Conservation (phyloP, 1,140 invertebrate species). For the Micrasema longulum region DNA sequence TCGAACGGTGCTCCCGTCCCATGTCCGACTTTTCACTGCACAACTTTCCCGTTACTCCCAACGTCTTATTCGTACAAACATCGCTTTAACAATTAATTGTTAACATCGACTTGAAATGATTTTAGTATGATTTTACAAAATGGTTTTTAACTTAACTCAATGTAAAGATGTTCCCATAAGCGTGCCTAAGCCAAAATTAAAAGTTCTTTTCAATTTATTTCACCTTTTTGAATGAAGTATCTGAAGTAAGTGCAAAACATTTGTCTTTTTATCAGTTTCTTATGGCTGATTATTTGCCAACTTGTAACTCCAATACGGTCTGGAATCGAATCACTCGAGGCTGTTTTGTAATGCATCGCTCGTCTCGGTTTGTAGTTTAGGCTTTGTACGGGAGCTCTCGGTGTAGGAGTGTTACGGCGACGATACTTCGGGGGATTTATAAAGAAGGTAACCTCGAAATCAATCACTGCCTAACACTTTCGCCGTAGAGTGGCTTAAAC, state of each 20-base stretch:
- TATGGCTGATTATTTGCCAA: too few species aligned
- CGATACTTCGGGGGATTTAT: conserved; percentile 11
- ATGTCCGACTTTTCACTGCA: neutral
- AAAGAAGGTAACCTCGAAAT: conserved; percentile 34
- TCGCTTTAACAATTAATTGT: too few species aligned
- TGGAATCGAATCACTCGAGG: too few species aligned
- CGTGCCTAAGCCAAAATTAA: conserved; percentile 26
- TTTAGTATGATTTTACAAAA: conserved; percentile 11
- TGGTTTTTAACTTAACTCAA: conserved; percentile 12
- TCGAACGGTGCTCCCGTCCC: too few species aligned
- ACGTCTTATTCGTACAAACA: conserved; percentile 32
- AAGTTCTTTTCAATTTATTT: too few species aligned
- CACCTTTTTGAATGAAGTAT: too few species aligned
- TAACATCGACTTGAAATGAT: conserved; percentile 13
- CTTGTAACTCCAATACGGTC: too few species aligned
- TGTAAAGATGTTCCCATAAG: conserved; percentile 17
- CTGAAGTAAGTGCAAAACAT: too few species aligned
- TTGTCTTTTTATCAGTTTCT: too few species aligned
- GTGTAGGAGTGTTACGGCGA: conserved; percentile 1
- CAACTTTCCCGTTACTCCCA: conserved; percentile 9
- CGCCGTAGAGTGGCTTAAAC: conserved; percentile 6
- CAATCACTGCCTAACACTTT: conserved; percentile 36
- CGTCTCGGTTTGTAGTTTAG: neutral
- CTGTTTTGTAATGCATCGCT: neutral
- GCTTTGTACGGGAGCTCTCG: conserved; percentile 13